phyloP scores from a whole-genome alignment of 2,113 vertebrate genomes.

The Planiliza haematocheilus region DNA sequence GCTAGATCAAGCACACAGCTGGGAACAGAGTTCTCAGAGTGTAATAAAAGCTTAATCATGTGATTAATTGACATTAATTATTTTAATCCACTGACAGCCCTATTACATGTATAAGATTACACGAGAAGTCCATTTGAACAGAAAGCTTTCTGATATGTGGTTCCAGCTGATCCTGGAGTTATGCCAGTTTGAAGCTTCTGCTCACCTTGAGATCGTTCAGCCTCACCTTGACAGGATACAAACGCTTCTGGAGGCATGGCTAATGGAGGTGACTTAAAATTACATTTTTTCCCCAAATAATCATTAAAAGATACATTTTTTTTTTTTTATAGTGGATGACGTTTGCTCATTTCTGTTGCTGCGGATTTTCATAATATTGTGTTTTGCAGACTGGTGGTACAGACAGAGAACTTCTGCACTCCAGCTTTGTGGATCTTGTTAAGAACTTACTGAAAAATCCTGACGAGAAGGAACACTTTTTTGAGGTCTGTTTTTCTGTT shows the following conservation, averaged over 20 bases:
- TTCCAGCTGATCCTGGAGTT: conserved; percentile 72
- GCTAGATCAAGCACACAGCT: too few species aligned
- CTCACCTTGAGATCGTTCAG: conserved; percentile 45
- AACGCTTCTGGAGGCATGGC: conserved; percentile 22
- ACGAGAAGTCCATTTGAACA: too few species aligned
- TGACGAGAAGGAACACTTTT: conserved; percentile 59
- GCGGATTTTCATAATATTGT: not conserved
- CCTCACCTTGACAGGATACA: conserved; percentile 71
- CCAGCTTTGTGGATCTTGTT: conserved; percentile 61
- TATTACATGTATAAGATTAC: too few species aligned
- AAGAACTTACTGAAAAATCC: conserved; percentile 57
- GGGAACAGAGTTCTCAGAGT: too few species aligned
- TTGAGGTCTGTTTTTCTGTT: conserved; percentile 60
- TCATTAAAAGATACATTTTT: not conserved
- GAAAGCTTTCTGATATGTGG: not conserved
- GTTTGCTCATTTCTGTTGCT: not conserved
- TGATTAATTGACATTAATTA: too few species aligned
- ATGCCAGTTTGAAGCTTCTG: conserved; percentile 47
- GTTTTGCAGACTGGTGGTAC: conserved; percentile 35
- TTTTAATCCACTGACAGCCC: too few species aligned
- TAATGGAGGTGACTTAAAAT: conserved; percentile 25
- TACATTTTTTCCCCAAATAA: not conserved
- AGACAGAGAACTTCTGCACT: not conserved
- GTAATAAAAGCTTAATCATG: too few species aligned
- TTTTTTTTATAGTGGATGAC: not conserved